Evolutionary conservation across 2,113 vertebrate species (phyloP).

Genomic region (Channa argus): DNA sequence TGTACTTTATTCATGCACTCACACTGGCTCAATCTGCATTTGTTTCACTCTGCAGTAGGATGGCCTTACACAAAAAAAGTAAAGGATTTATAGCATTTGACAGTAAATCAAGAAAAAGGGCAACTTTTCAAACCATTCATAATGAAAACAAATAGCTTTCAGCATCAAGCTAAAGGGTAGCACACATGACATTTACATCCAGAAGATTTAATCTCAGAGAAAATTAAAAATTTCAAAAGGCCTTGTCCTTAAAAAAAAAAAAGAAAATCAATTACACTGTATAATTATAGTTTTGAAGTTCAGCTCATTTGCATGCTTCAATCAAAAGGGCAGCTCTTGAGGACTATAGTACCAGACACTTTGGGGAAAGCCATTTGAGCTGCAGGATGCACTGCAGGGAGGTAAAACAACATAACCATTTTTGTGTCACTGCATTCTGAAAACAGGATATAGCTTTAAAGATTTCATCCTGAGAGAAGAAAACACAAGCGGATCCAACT

Average conservation of each 20-base stretch:
- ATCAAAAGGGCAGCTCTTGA: conserved; percentile 40
- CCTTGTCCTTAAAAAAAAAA: conserved; percentile 48
- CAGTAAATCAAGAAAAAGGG: conserved; percentile 60
- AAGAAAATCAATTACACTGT: conserved; percentile 51
- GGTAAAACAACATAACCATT: conserved; percentile 17
- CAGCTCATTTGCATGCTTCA: conserved; percentile 61
- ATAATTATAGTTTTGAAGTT: conserved; percentile 61
- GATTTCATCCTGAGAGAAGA: conserved; percentile 11
- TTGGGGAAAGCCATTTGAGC: conserved; percentile 26
- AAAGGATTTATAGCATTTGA: background rate
- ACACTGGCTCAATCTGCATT: background rate
- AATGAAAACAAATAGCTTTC: conserved; percentile 70
- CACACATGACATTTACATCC: conserved; percentile 65
- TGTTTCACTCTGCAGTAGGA: background rate
- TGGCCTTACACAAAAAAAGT: background rate
- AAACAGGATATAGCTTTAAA: conserved; percentile 1
- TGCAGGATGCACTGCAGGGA: conserved; percentile 9
- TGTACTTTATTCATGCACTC: background rate
- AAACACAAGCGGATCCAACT: conserved; percentile 5
- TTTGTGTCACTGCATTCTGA: background rate
- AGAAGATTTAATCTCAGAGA: conserved; percentile 61
- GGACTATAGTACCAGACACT: conserved; percentile 15
- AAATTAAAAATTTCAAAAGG: conserved; percentile 61
- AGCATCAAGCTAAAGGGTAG: conserved; percentile 48
- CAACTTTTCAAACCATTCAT: conserved; percentile 46